Conservation (phyloP, 2,888 invertebrate genomes). For the Torymus texanus region DNA sequence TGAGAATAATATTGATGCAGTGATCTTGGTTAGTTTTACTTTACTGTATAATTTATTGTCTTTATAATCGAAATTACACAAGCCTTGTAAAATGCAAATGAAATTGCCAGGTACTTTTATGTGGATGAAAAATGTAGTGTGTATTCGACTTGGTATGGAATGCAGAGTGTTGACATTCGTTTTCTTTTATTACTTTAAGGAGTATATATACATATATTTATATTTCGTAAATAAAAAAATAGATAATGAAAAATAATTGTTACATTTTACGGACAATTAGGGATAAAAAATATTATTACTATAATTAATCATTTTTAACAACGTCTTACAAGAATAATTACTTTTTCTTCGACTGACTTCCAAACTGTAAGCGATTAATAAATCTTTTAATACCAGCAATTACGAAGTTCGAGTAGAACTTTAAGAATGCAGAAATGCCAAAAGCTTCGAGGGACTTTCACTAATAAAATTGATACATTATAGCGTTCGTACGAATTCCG, state of each 20-base stretch:
- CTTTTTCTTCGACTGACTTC: not conserved
- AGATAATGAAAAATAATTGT: too few relatives aligned
- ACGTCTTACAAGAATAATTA: constrained; percentile 2
- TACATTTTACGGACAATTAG: not conserved
- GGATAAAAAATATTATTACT: too few relatives aligned
- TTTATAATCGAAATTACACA: constrained; percentile 13
- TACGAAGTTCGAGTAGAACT: constrained; percentile 35
- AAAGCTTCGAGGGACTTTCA: constrained; percentile 35
- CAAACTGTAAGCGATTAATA: constrained; percentile 19
- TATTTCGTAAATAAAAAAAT: too few relatives aligned
- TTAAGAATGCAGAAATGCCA: constrained; percentile 22
- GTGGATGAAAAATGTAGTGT: constrained; percentile 5
- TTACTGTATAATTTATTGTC: constrained; percentile 16
- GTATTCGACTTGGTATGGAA: too few relatives aligned
- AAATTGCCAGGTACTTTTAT: not conserved
- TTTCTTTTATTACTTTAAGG: too few relatives aligned
- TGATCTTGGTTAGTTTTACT: not conserved
- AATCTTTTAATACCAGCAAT: constrained; percentile 46
- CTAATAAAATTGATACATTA: constrained; percentile 56
- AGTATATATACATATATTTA: too few relatives aligned
- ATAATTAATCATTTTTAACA: not conserved
- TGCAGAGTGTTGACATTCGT: too few relatives aligned
- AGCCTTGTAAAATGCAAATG: constrained; percentile 25
- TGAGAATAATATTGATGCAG: too few relatives aligned
- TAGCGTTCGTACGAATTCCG: constrained; percentile 30